These are phyloP conservation scores for Gobionotothen gibberifrons DNA, from an alignment of 2,797 vertebrate species.

Conservation along the genomic window DNA sequence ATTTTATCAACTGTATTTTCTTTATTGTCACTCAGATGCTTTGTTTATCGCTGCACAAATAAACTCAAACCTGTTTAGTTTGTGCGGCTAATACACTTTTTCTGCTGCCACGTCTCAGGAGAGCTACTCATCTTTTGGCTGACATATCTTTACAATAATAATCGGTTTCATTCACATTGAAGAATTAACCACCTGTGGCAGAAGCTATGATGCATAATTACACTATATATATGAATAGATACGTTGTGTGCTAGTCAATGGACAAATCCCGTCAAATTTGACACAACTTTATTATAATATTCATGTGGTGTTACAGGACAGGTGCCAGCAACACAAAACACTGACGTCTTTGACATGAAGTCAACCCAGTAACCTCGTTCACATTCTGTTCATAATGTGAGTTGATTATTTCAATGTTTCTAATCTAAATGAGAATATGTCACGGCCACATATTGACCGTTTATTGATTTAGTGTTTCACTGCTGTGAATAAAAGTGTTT, in stretches of 20 bases:
- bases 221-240: too few relatives aligned
- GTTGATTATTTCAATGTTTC: too few relatives aligned
- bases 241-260: too few relatives aligned
- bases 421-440: not conserved
- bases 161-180: conserved; percentile 6
- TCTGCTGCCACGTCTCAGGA: not conserved
- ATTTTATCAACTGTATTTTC: conserved; percentile 22
- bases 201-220: too few relatives aligned
- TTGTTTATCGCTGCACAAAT: conserved; percentile 5
- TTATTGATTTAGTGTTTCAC: conserved; percentile 8
- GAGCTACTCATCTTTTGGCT: conserved; percentile 7
- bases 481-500: not conserved
- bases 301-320: too few relatives aligned
- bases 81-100: conserved; percentile 4
- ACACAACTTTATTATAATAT: too few relatives aligned
- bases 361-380: too few relatives aligned
- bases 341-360: too few relatives aligned
- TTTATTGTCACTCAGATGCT: conserved; percentile 7
- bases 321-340: too few relatives aligned
- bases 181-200: conserved; percentile 3
- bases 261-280: too few relatives aligned
- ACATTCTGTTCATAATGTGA: too few relatives aligned
- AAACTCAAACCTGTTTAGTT: conserved; percentile 20
- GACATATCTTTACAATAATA: conserved; percentile 20
- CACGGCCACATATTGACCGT: not conserved